Base-by-base conservation (phyloP, 2,113 vertebrate genomes). In the Muntiacus reevesi region DNA sequence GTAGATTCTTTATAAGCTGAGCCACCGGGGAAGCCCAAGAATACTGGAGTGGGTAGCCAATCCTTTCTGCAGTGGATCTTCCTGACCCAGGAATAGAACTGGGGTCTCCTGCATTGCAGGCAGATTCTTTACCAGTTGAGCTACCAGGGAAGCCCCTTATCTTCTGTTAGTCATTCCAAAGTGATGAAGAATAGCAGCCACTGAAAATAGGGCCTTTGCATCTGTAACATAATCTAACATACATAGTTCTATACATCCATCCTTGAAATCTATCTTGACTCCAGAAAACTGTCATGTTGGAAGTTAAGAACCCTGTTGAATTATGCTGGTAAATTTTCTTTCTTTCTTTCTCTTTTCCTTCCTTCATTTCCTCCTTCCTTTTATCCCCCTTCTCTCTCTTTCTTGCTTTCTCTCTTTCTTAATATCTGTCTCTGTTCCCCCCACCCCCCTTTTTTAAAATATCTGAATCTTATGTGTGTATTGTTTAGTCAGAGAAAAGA, bases 361-460 rank as follows among this genome's bases (percentile, higher is more conserved):
- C 9, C 64, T 36, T 71, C n/a, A 11, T 71, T 17, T 45, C 13
- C 8, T 67, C 6, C 27, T 55, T 62, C n/a, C 54, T 30, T 28
- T 16, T 28, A 40, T 64, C 23, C 15, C 23, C 2, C 17, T 10
- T 14, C 27, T 14, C 62, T n/a, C 33, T 12, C 14, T 27, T 3
- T 21, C 8, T 60, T 21, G 9, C 7, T 54, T 7, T 64, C 11
- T 16, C 9, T 40, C 36, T 52, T 3, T 33, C 16, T 45, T 14
- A 1, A 1, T 47, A 67, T 36, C 19, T 59, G 28, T 87, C 17
- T 43, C 15, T 7, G 5, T 62, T 3, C 6, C 25, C 13, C 27
- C 15, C 7, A 0, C 54, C 2, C 7, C 19, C 2, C 7, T 9
- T 4, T 3, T 25, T 7, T n/a, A 45, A 45, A 7, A 60, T 23